Conservation (phyloP, 2,888 invertebrate species). For the Trissolcus brochymenae region DNA sequence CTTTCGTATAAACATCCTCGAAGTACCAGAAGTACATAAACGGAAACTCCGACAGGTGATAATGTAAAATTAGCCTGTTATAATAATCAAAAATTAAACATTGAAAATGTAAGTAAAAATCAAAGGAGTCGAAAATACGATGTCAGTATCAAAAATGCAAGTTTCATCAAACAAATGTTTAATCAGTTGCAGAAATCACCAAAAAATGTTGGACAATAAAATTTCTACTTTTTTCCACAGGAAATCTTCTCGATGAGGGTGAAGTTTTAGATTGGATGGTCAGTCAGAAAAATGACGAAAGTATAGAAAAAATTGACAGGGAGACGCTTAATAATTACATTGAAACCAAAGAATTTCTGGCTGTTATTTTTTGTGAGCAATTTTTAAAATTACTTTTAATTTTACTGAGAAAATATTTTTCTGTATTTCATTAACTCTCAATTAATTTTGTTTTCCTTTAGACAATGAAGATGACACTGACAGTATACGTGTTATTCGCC, state of each 20-base stretch:
- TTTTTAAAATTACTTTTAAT: constrained; percentile 16
- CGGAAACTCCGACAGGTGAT: constrained; percentile 40
- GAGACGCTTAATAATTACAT: constrained; percentile 86
- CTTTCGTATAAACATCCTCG: constrained; percentile 6
- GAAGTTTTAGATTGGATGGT: constrained; percentile 94
- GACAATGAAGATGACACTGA: constrained; percentile 90
- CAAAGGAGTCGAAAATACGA: background rate
- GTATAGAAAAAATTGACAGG: constrained; percentile 92
- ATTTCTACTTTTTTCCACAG: constrained; percentile 74
- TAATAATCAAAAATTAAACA: background rate
- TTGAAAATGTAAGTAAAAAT: background rate
- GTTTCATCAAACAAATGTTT: background rate
- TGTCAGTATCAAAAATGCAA: background rate
- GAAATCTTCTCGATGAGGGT: constrained; percentile 85
- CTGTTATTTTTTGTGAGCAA: constrained; percentile 93
- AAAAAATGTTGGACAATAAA: background rate
- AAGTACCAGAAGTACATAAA: constrained; percentile 48
- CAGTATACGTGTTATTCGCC: constrained; percentile 87
- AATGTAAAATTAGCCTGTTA: background rate
- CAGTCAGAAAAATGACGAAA: constrained; percentile 93
- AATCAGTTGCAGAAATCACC: background rate
- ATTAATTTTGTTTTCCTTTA: constrained; percentile 67
- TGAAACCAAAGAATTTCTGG: constrained; percentile 92
- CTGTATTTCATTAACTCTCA: background rate
- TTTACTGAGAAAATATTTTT: constrained; percentile 1